Evolutionary conservation across 2,113 vertebrate genomes (phyloP).

Genomic region (Misgurnus mizolepis): DNA sequence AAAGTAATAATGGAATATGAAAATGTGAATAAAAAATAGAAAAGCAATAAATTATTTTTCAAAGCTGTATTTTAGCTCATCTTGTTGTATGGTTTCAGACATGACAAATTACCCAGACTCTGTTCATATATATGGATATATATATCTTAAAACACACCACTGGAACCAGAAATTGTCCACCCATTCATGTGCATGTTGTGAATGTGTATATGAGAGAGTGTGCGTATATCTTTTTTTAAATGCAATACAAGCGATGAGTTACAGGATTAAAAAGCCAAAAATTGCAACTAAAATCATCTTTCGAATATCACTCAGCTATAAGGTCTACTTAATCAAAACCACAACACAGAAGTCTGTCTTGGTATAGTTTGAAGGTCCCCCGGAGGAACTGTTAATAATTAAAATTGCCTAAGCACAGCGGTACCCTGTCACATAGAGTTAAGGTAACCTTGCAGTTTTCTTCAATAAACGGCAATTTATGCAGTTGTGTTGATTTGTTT

Average conservation of each 20-base stretch:
- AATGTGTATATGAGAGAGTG: constrained; percentile 4
- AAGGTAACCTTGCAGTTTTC: constrained; percentile 75
- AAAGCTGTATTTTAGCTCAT: constrained; percentile 96
- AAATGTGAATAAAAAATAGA: constrained; percentile 74
- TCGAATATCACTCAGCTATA: background rate
- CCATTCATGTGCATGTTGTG: background rate
- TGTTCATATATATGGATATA: constrained; percentile 67
- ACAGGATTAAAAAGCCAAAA: constrained; percentile 1
- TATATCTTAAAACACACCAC: constrained; percentile 50
- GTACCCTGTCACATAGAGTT: constrained; percentile 63
- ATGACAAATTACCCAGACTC: constrained; percentile 90
- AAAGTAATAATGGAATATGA: constrained; percentile 67
- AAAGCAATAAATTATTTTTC: constrained; percentile 99
- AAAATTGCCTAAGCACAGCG: constrained; percentile 64
- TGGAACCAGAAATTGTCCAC: constrained; percentile 1
- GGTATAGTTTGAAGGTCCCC: constrained; percentile 23
- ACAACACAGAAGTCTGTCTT: constrained; percentile 15
- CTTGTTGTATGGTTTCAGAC: constrained; percentile 93
- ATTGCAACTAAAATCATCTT: background rate
- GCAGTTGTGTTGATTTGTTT: constrained; percentile 41
- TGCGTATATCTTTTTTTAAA: background rate
- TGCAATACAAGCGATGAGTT: background rate
- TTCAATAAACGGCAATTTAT: constrained; percentile 71
- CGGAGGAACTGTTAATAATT: constrained; percentile 29
- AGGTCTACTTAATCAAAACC: background rate